Percentiles rank a stretch among this genome's conserved stretches.
Evolutionary conservation across 1,140 invertebrate genomes (phyloP).

Genomic region (Batillaria attramentaria): DNA sequence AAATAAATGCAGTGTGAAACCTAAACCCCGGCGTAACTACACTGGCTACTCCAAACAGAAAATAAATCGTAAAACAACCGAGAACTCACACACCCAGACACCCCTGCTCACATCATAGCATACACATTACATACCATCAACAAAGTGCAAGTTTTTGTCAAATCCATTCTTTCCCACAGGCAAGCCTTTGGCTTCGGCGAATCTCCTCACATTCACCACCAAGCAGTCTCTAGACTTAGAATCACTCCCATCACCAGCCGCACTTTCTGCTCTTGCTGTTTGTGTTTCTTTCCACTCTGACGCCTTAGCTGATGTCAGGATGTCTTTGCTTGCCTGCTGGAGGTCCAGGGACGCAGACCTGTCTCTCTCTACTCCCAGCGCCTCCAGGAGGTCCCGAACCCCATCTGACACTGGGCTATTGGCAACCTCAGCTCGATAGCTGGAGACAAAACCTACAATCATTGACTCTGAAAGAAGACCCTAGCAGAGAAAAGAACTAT

Average conservation of each 20-base stretch:
- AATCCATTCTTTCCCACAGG: not conserved
- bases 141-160: conserved; percentile 13
- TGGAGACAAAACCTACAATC: too few species aligned
- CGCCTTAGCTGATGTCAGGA: not conserved
- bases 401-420: not conserved
- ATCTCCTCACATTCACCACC: conserved; percentile 9
- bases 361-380: not conserved
- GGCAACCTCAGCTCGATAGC: conserved; percentile 1
- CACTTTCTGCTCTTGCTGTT: not conserved
- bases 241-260: not conserved
- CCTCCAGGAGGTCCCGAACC: conserved; percentile 5
- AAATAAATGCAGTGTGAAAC: not conserved
- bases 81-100: too few species aligned
- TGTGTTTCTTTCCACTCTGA: not conserved
- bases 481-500: too few species aligned
- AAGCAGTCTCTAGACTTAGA: not conserved
- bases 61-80: too few species aligned
- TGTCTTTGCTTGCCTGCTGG: not conserved
- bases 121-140: not conserved
- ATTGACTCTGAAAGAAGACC: too few species aligned
- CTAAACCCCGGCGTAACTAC: too few species aligned
- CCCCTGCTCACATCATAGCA: not conserved
- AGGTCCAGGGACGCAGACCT: not conserved
- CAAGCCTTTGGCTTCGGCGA: not conserved
- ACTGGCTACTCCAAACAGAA: too few species aligned